Evolutionary conservation across 1,140 invertebrate species (phyloP), one percentile per base, ranked within the genome.

Genomic region (Achatina immaculata): DNA sequence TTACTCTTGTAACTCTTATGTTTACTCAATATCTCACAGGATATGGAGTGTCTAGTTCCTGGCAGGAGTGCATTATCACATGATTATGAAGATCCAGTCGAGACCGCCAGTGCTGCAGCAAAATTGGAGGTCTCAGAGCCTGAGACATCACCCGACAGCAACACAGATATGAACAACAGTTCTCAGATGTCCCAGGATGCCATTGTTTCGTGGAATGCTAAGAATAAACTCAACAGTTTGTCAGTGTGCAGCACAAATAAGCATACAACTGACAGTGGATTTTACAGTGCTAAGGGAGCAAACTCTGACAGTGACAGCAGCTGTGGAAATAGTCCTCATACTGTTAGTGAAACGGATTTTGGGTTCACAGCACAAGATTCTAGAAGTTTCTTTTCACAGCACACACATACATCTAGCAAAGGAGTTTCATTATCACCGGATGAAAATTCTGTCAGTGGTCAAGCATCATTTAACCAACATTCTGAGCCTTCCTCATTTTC

Each of bases 221-320:
- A 38, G 19, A 51, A 40, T 69, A 1, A 42, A 43, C 38, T 24
- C 7, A 21, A 43, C 14, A 42, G 42, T 69, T 69, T 69, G 38
- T 19, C 42, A 34, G 38, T 45, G 31, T 80, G 55, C 42, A 74
- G 76, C 24, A 45, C 68, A 38, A 78, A 79, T 66, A 83, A 81
- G 65, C 77, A 81, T 40, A 83, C 83, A 24, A 82, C 81, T 48
- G 83, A 84, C 72, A 84, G 83, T 58, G 83, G 83, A 4, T 84
- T 82, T 80, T 81, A 82, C 74, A 84, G 83, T 80, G 83, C 81
- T 24, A 77, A 84, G 79, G 81, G 81, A 51, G 58, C 43, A 51
- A 84, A 84, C 55, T 84, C 83, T 21, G 83, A 84, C 81, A 84
- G 83, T 73, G 83, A 84, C 45, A 82, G 80, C 45, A 80, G 81